Percentiles rank a stretch among this genome's conserved stretches.
Conservation (phyloP, 2,113 vertebrate genomes). For the Engraulis encrasicolus region DNA sequence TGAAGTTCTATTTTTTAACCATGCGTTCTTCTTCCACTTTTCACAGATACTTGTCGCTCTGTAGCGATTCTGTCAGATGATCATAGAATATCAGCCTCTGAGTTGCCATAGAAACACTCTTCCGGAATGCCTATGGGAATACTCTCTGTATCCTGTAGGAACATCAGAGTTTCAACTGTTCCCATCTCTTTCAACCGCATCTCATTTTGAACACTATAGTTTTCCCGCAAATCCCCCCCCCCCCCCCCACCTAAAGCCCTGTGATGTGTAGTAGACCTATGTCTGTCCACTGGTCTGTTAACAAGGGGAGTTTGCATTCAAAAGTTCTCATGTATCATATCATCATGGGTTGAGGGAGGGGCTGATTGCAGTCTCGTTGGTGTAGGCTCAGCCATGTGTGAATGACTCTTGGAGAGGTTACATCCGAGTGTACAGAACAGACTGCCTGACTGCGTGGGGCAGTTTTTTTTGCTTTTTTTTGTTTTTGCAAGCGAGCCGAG, state of each 20-base stretch:
- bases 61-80: neutral
- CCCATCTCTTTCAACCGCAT: neutral
- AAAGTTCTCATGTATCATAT: neutral
- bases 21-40: neutral
- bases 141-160: neutral
- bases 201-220: neutral
- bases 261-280: neutral
- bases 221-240: neutral
- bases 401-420: neutral
- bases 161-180: neutral
- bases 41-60: neutral
- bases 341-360: neutral
- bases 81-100: neutral
- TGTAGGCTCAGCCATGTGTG: neutral
- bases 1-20: neutral
- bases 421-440: neutral
- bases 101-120: neutral
- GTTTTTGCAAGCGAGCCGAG: neutral
- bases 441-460: neutral
- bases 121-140: conserved; percentile 6
- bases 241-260: neutral
- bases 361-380: neutral
- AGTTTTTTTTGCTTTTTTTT: neutral
- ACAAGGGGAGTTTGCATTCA: neutral
- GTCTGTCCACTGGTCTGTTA: neutral